Base-by-base conservation (phyloP, 2,797 vertebrate species). In the Sciaenops ocellatus region DNA sequence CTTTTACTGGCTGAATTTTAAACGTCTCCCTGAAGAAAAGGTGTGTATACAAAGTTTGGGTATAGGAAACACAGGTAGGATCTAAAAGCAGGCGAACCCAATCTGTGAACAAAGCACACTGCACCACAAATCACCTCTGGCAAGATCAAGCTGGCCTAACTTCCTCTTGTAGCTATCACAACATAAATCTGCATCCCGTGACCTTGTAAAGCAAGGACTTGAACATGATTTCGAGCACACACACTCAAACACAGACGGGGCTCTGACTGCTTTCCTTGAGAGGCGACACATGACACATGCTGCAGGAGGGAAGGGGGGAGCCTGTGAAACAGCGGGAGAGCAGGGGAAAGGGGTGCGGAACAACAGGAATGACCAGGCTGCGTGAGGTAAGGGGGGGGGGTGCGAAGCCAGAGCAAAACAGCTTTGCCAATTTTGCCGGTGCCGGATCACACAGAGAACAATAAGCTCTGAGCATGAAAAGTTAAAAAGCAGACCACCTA, bases 341-440 rank as follows among this genome's bases (percentile, higher is more conserved):
- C 48, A 24, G 70, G 51, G 55, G 70, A 73, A 52, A 65, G 28
- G 56, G 61, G 63, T 59, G 63, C 61, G 67, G 68, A 69, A 85
- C 61, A 81, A 80, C 67, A 82, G 80, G 85, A 66, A 59, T 24
- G 87, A 41, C 69, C 73, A 62, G 67, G 82, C 73, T n/a, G 71
- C 46, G 34, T 30, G 22, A 90, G 88, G 87, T 90, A 91, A 86
- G 24, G 72, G 59, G 57, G 51, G 70, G n/a, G 50, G 42, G 41
- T 26, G 30, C 6, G 41, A 50, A 9, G 30, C 60, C 78, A 78
- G 16, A 73, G 59, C 11, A 55, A 51, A 80, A 65, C 13, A 22
- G 65, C 70, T 57, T 69, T 8, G 30, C 30, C 30, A 56, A 47
- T 28, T 67, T 17, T n/a, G 28, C 55, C n/a, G 38, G 46, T 67